Evolutionary conservation across 2,888 invertebrate genomes (phyloP).

Genomic region (Volucella inanis): DNA sequence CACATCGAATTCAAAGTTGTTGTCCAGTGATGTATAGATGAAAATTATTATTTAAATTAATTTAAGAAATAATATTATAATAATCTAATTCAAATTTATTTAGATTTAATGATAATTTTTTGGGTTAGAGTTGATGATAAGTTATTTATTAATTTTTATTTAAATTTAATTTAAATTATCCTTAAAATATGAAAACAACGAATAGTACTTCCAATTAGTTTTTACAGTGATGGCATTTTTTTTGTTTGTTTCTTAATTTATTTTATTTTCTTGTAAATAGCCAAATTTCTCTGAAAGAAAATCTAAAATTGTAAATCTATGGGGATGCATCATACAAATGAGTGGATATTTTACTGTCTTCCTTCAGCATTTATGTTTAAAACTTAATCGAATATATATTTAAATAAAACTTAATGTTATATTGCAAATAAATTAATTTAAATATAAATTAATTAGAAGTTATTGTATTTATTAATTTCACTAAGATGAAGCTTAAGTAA

Average conservation of each 20-base stretch:
- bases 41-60: constrained; percentile 42
- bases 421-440: constrained; percentile 46
- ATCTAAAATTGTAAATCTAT: constrained; percentile 48
- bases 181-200: constrained; percentile 18
- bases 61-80: constrained; percentile 10
- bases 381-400: constrained; percentile 9
- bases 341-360: constrained; percentile 30
- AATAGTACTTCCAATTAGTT: constrained; percentile 24
- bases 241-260: constrained; percentile 42
- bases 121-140: constrained; percentile 39
- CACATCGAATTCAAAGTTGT: constrained; percentile 42
- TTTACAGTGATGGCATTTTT: constrained; percentile 16
- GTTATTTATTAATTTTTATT: constrained; percentile 61
- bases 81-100: constrained; percentile 49
- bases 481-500: no score
- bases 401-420: constrained; percentile 28
- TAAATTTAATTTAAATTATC: background rate
- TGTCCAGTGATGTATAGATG: constrained; percentile 73
- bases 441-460: background rate
- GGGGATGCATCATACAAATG: constrained; percentile 23
- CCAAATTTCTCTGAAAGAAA: constrained; percentile 33
- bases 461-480: background rate
- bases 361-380: constrained; percentile 15
- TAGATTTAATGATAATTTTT: constrained; percentile 24
- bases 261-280: constrained; percentile 59